Percentiles rank a stretch among this genome's conserved stretches.
Evolutionary conservation across 2,113 vertebrate genomes (phyloP).

Genomic region (Merops nubicus): DNA sequence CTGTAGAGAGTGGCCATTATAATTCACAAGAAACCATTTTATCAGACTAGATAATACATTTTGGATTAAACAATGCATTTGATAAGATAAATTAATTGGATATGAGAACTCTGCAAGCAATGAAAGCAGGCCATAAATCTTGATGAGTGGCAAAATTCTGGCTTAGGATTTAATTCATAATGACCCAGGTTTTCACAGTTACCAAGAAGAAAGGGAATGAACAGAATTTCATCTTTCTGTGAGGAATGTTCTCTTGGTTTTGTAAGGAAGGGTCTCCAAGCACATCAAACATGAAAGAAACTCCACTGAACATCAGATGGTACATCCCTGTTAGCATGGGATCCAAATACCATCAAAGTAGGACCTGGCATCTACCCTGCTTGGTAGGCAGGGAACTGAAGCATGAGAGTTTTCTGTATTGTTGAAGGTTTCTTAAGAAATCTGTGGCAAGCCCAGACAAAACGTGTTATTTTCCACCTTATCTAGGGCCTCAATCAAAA

Average conservation of each 20-base stretch:
- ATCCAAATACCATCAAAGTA: not conserved
- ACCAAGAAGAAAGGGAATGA: not conserved
- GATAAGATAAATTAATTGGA: not conserved
- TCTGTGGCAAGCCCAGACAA: not conserved
- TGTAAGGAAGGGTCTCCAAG: not conserved
- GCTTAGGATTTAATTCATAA: not conserved
- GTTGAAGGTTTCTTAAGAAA: not conserved
- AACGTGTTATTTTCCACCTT: accelerated
- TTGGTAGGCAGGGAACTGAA: not conserved
- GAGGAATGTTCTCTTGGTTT: not conserved
- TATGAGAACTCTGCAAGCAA: not conserved
- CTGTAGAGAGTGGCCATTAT: not conserved
- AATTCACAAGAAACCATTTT: not conserved
- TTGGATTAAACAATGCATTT: not conserved
- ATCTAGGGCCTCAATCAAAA: not conserved
- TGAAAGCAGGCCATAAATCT: not conserved
- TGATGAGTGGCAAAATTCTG: not conserved
- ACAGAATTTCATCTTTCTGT: not conserved
- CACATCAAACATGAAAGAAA: not conserved
- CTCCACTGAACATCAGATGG: not conserved
- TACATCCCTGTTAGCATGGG: not conserved
- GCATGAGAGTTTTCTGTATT: not conserved
- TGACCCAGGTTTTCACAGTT: not conserved
- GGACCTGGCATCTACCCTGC: not conserved
- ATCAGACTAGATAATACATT: not conserved